These are phyloP conservation scores for Mythimna lalbum DNA, from an alignment of 2,888 invertebrate species.

Conservation along the genomic window DNA sequence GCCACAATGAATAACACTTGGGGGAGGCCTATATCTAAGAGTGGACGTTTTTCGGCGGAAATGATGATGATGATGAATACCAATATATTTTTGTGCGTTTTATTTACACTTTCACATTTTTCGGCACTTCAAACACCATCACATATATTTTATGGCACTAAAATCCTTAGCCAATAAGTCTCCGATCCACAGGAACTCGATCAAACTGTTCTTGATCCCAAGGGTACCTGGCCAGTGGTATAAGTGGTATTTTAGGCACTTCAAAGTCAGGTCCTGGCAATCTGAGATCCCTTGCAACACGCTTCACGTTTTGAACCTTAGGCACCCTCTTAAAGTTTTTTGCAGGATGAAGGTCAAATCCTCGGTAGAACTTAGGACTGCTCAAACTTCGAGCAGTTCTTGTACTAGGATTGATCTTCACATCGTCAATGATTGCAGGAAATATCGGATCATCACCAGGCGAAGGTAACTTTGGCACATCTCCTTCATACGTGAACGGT, in stretches of 20 bases:
- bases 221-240: conserved; percentile 17
- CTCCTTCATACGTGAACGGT: conserved; percentile 26
- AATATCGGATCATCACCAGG: conserved; percentile 26
- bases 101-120: neutral
- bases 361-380: neutral
- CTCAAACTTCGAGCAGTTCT: conserved; percentile 48
- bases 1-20: too few species aligned
- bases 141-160: neutral
- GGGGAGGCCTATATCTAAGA: too few species aligned
- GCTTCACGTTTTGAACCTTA: conserved; percentile 7
- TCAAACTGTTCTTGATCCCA: conserved; percentile 34
- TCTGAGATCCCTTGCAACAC: conserved; percentile 33
- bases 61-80: too few species aligned
- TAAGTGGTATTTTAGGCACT: conserved; percentile 16
- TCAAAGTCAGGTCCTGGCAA: conserved; percentile 25
- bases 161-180: neutral
- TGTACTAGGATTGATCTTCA: conserved; percentile 20
- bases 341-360: neutral
- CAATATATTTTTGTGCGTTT: too few species aligned
- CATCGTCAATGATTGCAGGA: conserved; percentile 28
- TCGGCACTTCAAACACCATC: neutral
- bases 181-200: neutral
- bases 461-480: conserved; percentile 16
- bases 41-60: too few species aligned
- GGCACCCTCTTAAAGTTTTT: neutral